Evolutionary conservation across 2,888 invertebrate species (phyloP).

Genomic region (Pomacea canaliculata): DNA sequence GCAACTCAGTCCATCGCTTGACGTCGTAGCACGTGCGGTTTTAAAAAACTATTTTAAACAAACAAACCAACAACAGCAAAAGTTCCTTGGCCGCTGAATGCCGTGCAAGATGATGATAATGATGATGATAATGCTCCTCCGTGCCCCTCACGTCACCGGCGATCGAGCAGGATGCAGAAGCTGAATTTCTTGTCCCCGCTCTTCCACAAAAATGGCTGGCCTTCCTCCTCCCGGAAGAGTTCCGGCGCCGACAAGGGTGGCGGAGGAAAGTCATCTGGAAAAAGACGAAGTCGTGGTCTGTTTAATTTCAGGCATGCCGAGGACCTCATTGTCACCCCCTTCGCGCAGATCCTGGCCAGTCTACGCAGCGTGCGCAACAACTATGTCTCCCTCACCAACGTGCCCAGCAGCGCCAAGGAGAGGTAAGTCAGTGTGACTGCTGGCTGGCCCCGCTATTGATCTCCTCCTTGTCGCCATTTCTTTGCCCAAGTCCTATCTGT

Average conservation of each 20-base stretch:
- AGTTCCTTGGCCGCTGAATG: no score
- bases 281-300: constrained; percentile 36
- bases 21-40: no score
- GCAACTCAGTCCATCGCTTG: no score
- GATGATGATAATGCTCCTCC: no score
- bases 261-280: background rate
- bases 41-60: no score
- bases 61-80: no score
- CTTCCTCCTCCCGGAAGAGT: background rate
- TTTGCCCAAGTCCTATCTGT: no score
- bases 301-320: constrained; percentile 89
- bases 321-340: constrained; percentile 99
- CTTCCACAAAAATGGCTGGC: constrained; percentile 27
- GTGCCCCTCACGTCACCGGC: no score
- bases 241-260: background rate
- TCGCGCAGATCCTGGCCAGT: constrained; percentile 99
- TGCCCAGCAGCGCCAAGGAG: constrained; percentile 59
- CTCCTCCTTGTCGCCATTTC: no score
- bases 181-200: constrained; percentile 30
- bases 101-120: no score
- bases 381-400: constrained; percentile 95
- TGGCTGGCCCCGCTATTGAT: no score
- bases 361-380: constrained; percentile 98
- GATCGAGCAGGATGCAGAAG: constrained; percentile 18
- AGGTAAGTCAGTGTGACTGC: constrained; percentile 50